Evolutionary conservation across 2,797 vertebrate species (phyloP).

Genomic region (Poecilia picta): DNA sequence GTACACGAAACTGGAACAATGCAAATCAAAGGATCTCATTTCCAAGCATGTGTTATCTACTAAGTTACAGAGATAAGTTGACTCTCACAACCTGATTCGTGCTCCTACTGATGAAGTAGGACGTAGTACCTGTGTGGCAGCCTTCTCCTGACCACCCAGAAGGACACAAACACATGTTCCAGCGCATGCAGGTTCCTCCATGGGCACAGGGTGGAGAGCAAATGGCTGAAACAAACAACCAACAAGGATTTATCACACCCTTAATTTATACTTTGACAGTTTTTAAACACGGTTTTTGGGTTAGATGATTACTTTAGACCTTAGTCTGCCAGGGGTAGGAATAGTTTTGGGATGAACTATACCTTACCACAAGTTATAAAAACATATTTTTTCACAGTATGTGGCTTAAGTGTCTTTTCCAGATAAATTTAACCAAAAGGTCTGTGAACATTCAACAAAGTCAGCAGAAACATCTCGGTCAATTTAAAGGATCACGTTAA

Average conservation of each 20-base stretch:
- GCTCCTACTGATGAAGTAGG: neutral
- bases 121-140: slow-evolving; percentile 81
- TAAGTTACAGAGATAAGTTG: neutral
- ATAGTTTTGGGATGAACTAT: neutral
- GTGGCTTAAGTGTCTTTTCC: neutral
- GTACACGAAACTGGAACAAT: neutral
- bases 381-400: neutral
- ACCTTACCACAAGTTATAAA: too few relatives aligned
- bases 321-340: neutral
- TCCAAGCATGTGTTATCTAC: neutral
- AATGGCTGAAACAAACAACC: slow-evolving; percentile 75
- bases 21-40: neutral
- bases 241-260: neutral
- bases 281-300: too few relatives aligned
- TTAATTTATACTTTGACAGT: neutral
- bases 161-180: slow-evolving; percentile 81
- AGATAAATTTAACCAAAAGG: neutral
- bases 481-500: neutral
- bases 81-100: neutral
- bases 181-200: slow-evolving; percentile 84
- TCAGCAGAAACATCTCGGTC: neutral
- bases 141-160: slow-evolving; percentile 80
- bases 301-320: neutral
- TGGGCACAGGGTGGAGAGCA: slow-evolving; percentile 84
- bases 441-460: neutral